Evolutionary conservation across 2,888 invertebrate species (phyloP), one percentile per base, ranked within the genome.

Genomic region (Nowickia ferox): DNA sequence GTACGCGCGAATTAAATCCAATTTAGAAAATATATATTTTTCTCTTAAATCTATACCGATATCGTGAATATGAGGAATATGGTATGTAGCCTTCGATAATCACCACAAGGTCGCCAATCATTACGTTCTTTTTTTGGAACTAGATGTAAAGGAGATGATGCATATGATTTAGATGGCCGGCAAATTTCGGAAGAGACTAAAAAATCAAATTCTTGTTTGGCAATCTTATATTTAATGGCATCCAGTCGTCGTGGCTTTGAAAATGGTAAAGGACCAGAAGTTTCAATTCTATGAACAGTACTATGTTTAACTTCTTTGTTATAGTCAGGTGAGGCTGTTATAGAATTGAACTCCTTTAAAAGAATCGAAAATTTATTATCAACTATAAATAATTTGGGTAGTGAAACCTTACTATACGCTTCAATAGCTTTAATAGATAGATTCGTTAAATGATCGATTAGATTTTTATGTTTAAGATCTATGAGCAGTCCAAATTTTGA

Each of bases 31-130:
- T 9, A 75, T n/a, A 40, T 11, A 19, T 51, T 42, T 75, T 15
- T 11, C 15, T 22, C 13, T 30, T 48, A 72, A 8, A 55, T 80
- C 42, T 6, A 65, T 65, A 53, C 13, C 19, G 8, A 77, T 8
- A 19, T 75, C 81, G 1, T 69, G 65, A 6, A 82, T 63, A 13
- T 83, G n/a, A 22, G 76, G 82, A 3, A 77, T 6, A 0, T 65
- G 68, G 42, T 69, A 78, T 13, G 53, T 9, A 81, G 13, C 11
- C 59, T 40, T 13, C 30, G 44, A 44, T 72, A 71, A 10, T 76
- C 74, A 0, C 74, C 81, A 55, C 68, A 68, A 38, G 74, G 81
- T 19, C 68, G 83, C 71, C 53, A 71, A 9, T 79, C 66, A 55
- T 84, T 82, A 11, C 51, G n/a, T 40, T 75, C 63, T 44, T 71